Evolutionary conservation across 2,888 invertebrate genomes (phyloP), one percentile per base, ranked within the genome.

Genomic region (Hetaerina titia): DNA sequence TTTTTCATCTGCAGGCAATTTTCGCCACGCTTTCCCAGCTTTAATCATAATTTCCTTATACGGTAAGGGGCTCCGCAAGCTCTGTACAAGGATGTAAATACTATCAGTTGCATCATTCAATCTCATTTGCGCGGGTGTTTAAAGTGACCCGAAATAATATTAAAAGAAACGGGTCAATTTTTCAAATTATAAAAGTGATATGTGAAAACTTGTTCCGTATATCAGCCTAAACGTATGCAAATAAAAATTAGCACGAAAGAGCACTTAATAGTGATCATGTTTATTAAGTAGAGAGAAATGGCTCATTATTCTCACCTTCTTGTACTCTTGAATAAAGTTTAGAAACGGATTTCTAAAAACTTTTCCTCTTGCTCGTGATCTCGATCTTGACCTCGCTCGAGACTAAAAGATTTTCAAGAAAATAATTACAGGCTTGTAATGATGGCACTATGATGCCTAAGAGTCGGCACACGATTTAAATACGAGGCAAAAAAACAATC

Each of bases 1-100:
- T 81, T 81, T 81, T 2, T 81, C 81, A 81, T 31, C 25, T 0
- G 25, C 9, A 31, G 81, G 25, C 81, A 81, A 31, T 31, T 31
- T 81, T 31, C 81, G 25, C 81, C 81, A 81, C n/a, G 25, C 25
- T 31, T 81, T 81, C 31, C 81, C 81, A 81, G 81, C 81, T 81
- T 81, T 9, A 25, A 31, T 81, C 81, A 81, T 9, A 7, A 31
- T 31, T 31, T 81, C 81, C 15, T 81, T 81, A 31, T 81, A 81
- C 45, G 45, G 45, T 45, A 45, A 45, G 1, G 45, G 45, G 45
- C 45, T 45, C 45, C 45, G 45, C 45, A 45, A 45, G 45, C 45
- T 45, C 45, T 45, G 45, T 45, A 45, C 45, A 45, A 45, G 45
- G 45, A 45, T 45, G 45, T 2, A 45, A 45, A 45, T 45, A 45